Evolutionary conservation across 2,888 invertebrate genomes (phyloP), one percentile per base, ranked within the genome.

Genomic region (Xanthia icteritia): DNA sequence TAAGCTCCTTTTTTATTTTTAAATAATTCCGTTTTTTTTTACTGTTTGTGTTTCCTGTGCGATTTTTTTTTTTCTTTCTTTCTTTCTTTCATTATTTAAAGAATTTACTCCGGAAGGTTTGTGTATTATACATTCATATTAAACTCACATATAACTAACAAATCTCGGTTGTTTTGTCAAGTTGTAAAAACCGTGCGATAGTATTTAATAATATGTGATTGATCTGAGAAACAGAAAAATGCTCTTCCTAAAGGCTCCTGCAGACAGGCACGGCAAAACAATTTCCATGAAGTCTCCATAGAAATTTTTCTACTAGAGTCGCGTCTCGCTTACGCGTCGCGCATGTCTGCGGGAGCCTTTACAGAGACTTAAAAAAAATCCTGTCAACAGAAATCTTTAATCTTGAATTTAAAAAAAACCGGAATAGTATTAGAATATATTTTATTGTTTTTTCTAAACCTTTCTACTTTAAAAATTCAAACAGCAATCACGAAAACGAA

Each of bases 401-500:
- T 20, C 6, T 45, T 4, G 20, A 27, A 13, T 39, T 73, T 1
- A n/a, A n/a, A n/a, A n/a, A n/a, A n/a, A n/a, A n/a, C 5, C 2
- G 8, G 1, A 48, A 71, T 70, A 48, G 9, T 17, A 23, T 0
- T 2, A 23, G 45, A 45, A 9, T 5, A 23, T 8, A 9, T 23
- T 48, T 11, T n/a, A 13, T 73, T 27, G 8, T 6, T 13, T 51
- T 60, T 36, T 13, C 17, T 70, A 31, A 76, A 8, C 51, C 6
- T 45, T 6, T n/a, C 5, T 45, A 45, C 5, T 42, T 42, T 36
- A 51, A 58, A 42, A 76, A 64, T 36, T 36, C 42, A 58, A 76
- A 76, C 11, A 48, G 77, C n/a, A 51, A 64, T 68, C 45, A 70
- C 31, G 48, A 78, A 79, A 78, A 23, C 48, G 54, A 83, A 81